Evolutionary conservation across 2,888 invertebrate species (phyloP), one percentile per base, ranked within the genome.

Genomic region (Catotricha subobsoleta): DNA sequence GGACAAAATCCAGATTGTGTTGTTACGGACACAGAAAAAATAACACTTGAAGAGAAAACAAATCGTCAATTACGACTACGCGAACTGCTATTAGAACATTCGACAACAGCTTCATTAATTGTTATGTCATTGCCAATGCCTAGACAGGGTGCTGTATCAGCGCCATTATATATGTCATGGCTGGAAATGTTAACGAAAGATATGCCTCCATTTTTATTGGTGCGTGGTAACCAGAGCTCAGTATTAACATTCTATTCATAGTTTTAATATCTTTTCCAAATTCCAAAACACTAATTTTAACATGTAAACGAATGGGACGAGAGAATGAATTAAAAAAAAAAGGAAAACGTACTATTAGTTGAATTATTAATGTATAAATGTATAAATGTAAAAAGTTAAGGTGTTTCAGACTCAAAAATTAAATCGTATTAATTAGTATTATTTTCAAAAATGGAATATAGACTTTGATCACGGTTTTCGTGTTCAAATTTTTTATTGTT

Each of bases 61-160:
- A 76, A 83, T 62, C 70, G 95, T 2, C 92, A 97, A 56, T 66
- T 98, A 52, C 71, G 94, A 47, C 70, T 95, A 47, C 72, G 92
- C 35, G 97, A 98, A 60, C 67, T 95, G 46, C 66, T 98, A 25
- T 65, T 82, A 39, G 76, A 88, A 56, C 80, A 97, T 66, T 95
- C 94, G 1, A 74, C 68, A 48, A 72, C 81, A 41, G 80, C 95
- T 0, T 74, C 79, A n/a, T 71, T 97, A 47, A 75, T 98, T 50
- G 90, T 97, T 42, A 91, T 97, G 97, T 95, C 77, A 65, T 67
- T 95, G 46, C 94, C 94, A 21, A 87, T 94, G 78, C 92, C 94
- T 2, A 35, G 21, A 10, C 46, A 72, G 68, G 87, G 82, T 34
- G 80, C 81, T 1, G 81, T 91, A 41, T 86, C 91, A 2, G 84